These are phyloP conservation scores for Xenopus petersii DNA, from an alignment of 2,797 vertebrate genomes.

Conservation along the genomic window DNA sequence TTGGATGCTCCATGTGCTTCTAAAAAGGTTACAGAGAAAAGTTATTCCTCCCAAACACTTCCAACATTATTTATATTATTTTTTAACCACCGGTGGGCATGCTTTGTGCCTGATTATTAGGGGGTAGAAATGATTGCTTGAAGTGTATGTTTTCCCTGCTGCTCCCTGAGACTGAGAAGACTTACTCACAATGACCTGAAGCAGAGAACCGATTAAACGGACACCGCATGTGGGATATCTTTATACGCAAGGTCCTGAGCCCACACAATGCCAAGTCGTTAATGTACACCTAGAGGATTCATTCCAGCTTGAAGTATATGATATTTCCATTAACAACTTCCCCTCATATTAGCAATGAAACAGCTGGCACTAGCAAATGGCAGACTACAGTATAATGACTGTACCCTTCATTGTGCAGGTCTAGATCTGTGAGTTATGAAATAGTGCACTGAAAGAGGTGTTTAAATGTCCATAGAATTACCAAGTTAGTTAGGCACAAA, in stretches of 20 bases:
- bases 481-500: too few relatives aligned
- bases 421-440: too few relatives aligned
- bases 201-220: constrained; percentile 40
- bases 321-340: constrained; percentile 45
- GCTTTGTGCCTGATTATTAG: constrained; percentile 39
- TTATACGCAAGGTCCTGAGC: constrained; percentile 22
- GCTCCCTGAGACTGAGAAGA: constrained; percentile 32
- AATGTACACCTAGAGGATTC: constrained; percentile 35
- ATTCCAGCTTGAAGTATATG: constrained; percentile 39
- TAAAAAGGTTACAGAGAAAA: too few relatives aligned
- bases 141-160: constrained; percentile 20
- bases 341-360: constrained; percentile 11
- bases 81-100: constrained; percentile 3
- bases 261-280: constrained; percentile 42
- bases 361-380: constrained; percentile 16
- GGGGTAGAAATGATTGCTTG: constrained; percentile 45
- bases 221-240: constrained; percentile 38
- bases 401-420: too few relatives aligned
- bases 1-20: too few relatives aligned
- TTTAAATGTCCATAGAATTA: too few relatives aligned
- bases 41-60: not conserved
- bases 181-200: constrained; percentile 31
- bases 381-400: not conserved
- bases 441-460: too few relatives aligned
- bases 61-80: constrained; percentile 23